phyloP scores from a whole-genome alignment of 2,888 invertebrate species.

The Andrena flavipes region DNA sequence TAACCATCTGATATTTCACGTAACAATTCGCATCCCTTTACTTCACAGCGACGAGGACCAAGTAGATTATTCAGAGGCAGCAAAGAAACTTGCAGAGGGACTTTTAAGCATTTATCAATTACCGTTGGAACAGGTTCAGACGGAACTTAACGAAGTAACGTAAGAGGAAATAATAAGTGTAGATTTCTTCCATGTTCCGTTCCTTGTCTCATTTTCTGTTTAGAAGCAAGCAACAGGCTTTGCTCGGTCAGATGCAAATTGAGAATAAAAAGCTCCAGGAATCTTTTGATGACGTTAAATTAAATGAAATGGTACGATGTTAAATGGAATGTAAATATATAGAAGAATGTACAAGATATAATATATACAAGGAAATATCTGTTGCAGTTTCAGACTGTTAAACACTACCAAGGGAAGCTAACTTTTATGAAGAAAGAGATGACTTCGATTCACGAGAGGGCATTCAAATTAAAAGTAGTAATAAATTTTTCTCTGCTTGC shows the following conservation, averaged over 20 bases:
- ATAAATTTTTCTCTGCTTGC: too few species aligned
- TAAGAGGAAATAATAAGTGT: constrained; percentile 72
- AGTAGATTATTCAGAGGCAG: constrained; percentile 73
- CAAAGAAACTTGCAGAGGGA: constrained; percentile 80
- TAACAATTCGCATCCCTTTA: not conserved
- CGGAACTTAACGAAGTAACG: constrained; percentile 84
- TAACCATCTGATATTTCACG: not conserved
- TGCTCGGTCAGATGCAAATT: constrained; percentile 79
- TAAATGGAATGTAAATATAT: constrained; percentile 28
- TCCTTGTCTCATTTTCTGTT: constrained; percentile 49
- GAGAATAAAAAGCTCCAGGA: constrained; percentile 81
- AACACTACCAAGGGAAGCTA: constrained; percentile 84
- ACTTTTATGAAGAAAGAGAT: constrained; percentile 84
- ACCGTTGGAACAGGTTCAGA: constrained; percentile 81
- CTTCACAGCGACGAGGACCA: constrained; percentile 54
- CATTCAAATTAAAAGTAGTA: constrained; percentile 84
- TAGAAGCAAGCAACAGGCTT: constrained; percentile 80
- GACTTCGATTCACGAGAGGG: constrained; percentile 83
- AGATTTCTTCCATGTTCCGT: not conserved
- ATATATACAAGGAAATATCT: constrained; percentile 15
- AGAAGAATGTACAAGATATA: not conserved
- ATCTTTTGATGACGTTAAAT: constrained; percentile 75
- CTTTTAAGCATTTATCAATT: constrained; percentile 81
- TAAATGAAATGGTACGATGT: constrained; percentile 83
- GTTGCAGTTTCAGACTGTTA: constrained; percentile 82